These are phyloP conservation scores for Xylocampa areola DNA, from an alignment of 2,888 invertebrate species.

Conservation along the genomic window DNA sequence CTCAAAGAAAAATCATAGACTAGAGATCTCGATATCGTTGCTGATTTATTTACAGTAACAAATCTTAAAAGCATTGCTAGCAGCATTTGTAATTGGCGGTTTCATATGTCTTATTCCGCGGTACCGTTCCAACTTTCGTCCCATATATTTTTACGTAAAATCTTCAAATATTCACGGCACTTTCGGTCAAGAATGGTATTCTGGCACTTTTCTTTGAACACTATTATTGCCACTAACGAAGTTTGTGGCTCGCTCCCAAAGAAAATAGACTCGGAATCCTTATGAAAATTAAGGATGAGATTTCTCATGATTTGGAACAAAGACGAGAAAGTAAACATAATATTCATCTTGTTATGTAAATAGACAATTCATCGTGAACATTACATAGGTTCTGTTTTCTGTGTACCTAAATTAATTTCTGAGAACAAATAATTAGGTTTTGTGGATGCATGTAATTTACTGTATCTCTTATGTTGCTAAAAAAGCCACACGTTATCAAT, in stretches of 20 bases:
- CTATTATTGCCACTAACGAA: slow-evolving; percentile 70
- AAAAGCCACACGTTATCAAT: too few species aligned
- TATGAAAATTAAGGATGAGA: slow-evolving; percentile 32
- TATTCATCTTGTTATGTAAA: slow-evolving; percentile 30
- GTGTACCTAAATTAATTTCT: not conserved
- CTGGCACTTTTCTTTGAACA: slow-evolving; percentile 81
- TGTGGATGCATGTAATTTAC: not conserved
- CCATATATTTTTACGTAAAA: slow-evolving; percentile 67
- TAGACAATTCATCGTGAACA: slow-evolving; percentile 9
- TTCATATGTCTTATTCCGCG: too few species aligned
- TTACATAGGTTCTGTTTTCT: not conserved
- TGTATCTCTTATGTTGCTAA: too few species aligned
- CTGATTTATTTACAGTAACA: too few species aligned
- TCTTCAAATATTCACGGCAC: slow-evolving; percentile 78
- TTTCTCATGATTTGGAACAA: slow-evolving; percentile 33
- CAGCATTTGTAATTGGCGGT: too few species aligned
- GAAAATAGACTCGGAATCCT: slow-evolving; percentile 42
- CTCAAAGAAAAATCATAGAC: too few species aligned
- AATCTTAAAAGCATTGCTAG: too few species aligned
- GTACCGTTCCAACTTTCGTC: slow-evolving; percentile 1
- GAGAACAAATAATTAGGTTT: not conserved
- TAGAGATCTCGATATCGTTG: too few species aligned
- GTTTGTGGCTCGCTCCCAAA: slow-evolving; percentile 45
- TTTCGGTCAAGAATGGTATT: slow-evolving; percentile 81
- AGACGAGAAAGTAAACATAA: slow-evolving; percentile 24